Base-by-base conservation (phyloP, 2,113 vertebrate genomes). In the Serilophus lunatus region DNA sequence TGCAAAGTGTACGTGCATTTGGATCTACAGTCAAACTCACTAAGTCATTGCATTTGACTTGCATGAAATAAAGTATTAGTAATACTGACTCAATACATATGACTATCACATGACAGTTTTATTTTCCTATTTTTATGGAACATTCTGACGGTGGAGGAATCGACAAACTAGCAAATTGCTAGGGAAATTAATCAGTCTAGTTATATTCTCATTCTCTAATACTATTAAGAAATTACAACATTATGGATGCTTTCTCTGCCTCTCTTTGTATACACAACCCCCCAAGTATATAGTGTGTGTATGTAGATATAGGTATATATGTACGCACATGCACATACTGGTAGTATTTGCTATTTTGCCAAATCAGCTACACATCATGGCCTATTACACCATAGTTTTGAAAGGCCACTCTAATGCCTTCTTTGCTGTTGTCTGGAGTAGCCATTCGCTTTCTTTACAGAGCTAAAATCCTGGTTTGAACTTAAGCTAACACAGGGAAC, bases 21-120 rank as follows among this genome's bases (percentile, higher is more conserved):
- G 38, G 50, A 88, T 90, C 87, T 64, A 44, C 40, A n/a, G 47
- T 44, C 59, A 57, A 53, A 56, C 57, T 79, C 29, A 1, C 86
- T 35, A 93, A 87, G 26, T 93, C 78, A 53, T n/a, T 84, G 31
- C 85, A 57, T 74, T 81, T 85, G 47, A 92, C 76, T 90, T 88
- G n/a, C 74, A 51, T 38, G 59, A 45, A 82, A 81, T 42, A 86
- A 90, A 84, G 50, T 72, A 57, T 90, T 76, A 90, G 64, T 82
- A 91, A 53, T 80, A 71, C 24, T 82, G 72, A 68, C 51, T 81
- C 60, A 56, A 7, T 68, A 57, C 18, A 4, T 64, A n/a, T 50
- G 78, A 60, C 53, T 84, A 40, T 54, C 50, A 61, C 60, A 26
- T 54, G 38, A 61, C 51, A 65, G 14, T 79, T 66, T 91, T 86